These are phyloP conservation scores for Drosophila paramelanica DNA, from an alignment of 2,888 invertebrate species.

Conservation along the genomic window DNA sequence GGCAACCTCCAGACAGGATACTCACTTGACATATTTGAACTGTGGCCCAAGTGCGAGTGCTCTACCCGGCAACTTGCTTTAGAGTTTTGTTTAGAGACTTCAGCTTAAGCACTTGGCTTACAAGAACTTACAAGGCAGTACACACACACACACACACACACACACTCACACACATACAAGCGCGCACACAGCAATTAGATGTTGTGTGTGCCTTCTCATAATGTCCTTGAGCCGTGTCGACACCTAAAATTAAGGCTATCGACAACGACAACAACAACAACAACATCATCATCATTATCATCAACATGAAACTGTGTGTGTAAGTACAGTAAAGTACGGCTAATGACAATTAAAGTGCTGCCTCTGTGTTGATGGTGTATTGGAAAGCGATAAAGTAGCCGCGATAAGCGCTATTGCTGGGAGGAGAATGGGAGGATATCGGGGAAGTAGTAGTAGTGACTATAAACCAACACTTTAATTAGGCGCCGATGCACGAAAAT, in stretches of 20 bases:
- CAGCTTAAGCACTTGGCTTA: constrained; percentile 53
- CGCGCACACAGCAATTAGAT: constrained; percentile 9
- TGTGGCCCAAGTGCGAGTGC: constrained; percentile 31
- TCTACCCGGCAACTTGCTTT: constrained; percentile 4
- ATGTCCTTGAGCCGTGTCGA: constrained; percentile 74
- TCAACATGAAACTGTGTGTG: constrained; percentile 38
- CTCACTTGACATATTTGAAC: constrained; percentile 64
- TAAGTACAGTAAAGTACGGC: constrained; percentile 65
- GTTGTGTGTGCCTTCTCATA: constrained; percentile 43
- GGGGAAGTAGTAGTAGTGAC: constrained; percentile 12
- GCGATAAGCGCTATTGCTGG: constrained; percentile 50
- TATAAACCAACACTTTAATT: constrained; percentile 69
- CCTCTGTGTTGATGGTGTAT: constrained; percentile 52
- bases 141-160: constrained; percentile 6
- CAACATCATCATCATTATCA: constrained; percentile 24
- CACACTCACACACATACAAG: constrained; percentile 1
- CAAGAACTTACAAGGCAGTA: constrained; percentile 42
- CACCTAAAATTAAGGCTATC: constrained; percentile 78
- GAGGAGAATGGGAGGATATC: not conserved
- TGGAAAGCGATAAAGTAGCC: constrained; percentile 72
- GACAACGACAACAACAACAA: constrained; percentile 29
- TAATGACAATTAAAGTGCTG: constrained; percentile 76
- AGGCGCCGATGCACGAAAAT: constrained; percentile 40
- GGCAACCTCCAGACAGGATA: constrained; percentile 6
- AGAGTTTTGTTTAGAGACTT: constrained; percentile 26